Base-by-base conservation (phyloP, 1,140 invertebrate genomes). In the Mactra quadrangularis region DNA sequence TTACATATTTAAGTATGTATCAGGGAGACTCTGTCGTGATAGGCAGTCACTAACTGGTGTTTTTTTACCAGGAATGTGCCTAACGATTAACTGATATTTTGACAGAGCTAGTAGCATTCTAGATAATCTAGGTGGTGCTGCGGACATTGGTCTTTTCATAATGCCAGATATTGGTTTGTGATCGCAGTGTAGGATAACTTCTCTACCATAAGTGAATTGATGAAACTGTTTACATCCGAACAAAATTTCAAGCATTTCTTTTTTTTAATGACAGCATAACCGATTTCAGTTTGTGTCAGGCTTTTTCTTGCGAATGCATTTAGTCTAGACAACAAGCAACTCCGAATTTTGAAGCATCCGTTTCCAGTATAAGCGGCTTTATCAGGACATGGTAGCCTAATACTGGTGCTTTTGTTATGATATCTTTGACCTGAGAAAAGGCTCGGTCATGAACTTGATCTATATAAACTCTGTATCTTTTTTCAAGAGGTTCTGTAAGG, bases 171-270 rank as follows among this genome's bases (percentile, higher is more conserved):
- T 45, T 29, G 87, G 84, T 62, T 87, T 85, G 59, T 88, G 79
- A 41, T 87, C 84, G 0, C 64, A 72, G 7, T 83, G 47, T 7
- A 87, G 77, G 17, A 66, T 78, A 3, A 88, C 64, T 11, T 52
- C 35, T 25, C 85, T 89, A 0, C 31, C 25, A 7, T 91, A 93
- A n/a, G 92, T 82, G 81, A 88, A 92, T 33, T 89, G 62, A 71
- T 93, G 88, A 88, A 94, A 94, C 35, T 88, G 76, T 76, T 92
- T 90, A 1, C 91, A 87, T 7, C 89, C 89, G 82, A 93, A 94
- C 2, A 94, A 87, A 50, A 94, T 93, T 1, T 94, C 92, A 2
- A 94, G 87, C 6, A 93, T 88, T 91, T 95, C 94, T n/a, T n/a
- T 87, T 91, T 78, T 85, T 95, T 93, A 1, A 94, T 92, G 84